Base-by-base conservation (phyloP, 1,140 invertebrate genomes). In the Euura lappo region DNA sequence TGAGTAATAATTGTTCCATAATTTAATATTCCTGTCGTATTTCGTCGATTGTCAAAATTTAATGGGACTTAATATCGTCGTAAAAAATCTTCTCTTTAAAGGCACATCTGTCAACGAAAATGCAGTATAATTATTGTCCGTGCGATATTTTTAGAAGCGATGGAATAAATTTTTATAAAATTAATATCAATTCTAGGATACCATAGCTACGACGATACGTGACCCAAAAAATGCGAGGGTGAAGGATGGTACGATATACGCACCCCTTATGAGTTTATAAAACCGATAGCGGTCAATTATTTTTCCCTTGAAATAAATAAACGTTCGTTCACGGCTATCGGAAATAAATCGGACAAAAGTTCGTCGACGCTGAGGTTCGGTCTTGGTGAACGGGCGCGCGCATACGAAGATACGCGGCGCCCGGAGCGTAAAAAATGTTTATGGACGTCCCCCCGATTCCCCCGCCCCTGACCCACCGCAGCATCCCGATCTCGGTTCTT, bases 21-120 rank as follows among this genome's bases (percentile, higher is more conserved):
- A 60, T 60, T 60, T 60, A 60, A 6, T 60, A 60, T 60, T 60
- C 51, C 51, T 8, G 13, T 60, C 51, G 51, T 60, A 60, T 60
- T 60, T 60, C 13, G 8, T 60, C 51, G 5, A 60, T 60, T 60
- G 51, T 60, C 51, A 60, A 60, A 60, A 60, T 60, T n/a, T 11
- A 60, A 60, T 60, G 51, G 51, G 51, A 60, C 51, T 60, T 60
- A 60, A 60, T 60, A 60, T n/a, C 51, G 51, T 60, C 51, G 5
- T 60, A 60, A 60, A 28, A 28, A 60, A 6, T n/a, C 51, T 60
- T 60, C 3, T 60, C 51, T 6, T 60, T 60, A 60, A 60, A 60
- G 10, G 13, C 51, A 60, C 51, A 60, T 60, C 51, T 60, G 13
- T 60, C 51, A 60, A 28, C 28, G 28, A 60, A 60, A 28, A 28